Percentiles rank a stretch among this genome's conserved stretches.
These are phyloP conservation scores for Takifugu flavidus DNA, from an alignment of 2,113 vertebrate genomes.

Conservation along the genomic window DNA sequence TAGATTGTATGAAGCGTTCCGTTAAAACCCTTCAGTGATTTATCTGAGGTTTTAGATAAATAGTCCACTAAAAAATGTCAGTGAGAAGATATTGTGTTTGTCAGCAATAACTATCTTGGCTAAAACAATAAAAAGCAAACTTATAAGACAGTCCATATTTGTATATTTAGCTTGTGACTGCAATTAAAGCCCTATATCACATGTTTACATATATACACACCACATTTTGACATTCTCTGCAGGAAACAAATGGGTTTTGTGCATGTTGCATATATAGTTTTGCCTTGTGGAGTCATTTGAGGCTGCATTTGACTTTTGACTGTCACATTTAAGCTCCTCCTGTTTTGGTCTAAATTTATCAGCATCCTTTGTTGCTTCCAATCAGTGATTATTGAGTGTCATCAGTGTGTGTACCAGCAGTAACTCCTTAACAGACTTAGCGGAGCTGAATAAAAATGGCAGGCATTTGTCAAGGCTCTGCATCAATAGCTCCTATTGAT, in stretches of 20 bases:
- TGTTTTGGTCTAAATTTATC: too few species aligned
- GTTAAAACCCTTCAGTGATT: not conserved
- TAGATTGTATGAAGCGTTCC: not conserved
- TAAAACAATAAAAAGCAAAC: too few species aligned
- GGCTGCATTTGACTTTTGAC: too few species aligned
- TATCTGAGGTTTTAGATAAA: not conserved
- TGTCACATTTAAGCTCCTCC: too few species aligned
- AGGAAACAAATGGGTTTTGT: too few species aligned
- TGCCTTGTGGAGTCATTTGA: too few species aligned
- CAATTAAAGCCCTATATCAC: too few species aligned
- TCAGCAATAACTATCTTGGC: not conserved
- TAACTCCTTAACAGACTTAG: conserved; percentile 14
- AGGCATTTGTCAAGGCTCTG: conserved; percentile 25
- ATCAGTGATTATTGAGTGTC: conserved; percentile 39
- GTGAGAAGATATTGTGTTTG: not conserved
- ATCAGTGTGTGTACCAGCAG: conserved; percentile 27
- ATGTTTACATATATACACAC: too few species aligned
- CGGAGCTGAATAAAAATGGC: conserved; percentile 31
- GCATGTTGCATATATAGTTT: too few species aligned
- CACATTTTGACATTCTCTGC: too few species aligned
- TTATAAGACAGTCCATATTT: too few species aligned
- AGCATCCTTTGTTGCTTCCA: not conserved
- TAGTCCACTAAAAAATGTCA: not conserved
- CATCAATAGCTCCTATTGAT: conserved; percentile 50
- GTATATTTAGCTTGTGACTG: too few species aligned